Evolutionary conservation across 2,888 invertebrate species (phyloP).

Genomic region (Pseudococcus jackbeardsleyi): DNA sequence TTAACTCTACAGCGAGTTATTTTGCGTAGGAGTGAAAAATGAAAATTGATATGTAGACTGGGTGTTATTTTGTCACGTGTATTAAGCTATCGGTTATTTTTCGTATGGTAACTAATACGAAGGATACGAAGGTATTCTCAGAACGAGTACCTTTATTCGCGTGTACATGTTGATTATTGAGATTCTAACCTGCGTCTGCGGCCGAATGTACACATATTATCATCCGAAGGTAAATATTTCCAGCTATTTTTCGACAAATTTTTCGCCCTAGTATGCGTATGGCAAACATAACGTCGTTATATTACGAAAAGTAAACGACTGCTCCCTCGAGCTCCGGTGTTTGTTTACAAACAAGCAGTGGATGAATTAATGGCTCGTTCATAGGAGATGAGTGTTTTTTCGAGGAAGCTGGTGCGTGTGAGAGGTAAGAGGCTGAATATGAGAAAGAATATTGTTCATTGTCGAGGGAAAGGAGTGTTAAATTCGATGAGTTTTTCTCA

Average conservation of each 20-base stretch:
- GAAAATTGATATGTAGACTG: background rate
- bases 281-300: background rate
- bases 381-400: background rate
- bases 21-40: background rate
- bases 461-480: too few species aligned
- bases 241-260: background rate
- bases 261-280: background rate
- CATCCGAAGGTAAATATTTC: background rate
- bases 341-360: background rate
- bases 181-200: background rate
- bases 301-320: background rate
- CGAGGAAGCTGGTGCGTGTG: too few species aligned
- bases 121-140: background rate
- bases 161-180: background rate
- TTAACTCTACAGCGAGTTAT: background rate
- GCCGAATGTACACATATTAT: constrained; percentile 2
- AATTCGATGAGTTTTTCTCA: too few species aligned
- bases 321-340: background rate
- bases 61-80: background rate
- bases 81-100: background rate
- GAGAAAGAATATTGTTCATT: too few species aligned
- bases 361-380: background rate
- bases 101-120: too few species aligned
- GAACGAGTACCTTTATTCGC: background rate
- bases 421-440: too few species aligned